A percentile compares a stretch with the other conserved stretches of the same genome.
phyloP scores from a whole-genome alignment of 2,888 invertebrate genomes.

The Antheraea assamensis region DNA sequence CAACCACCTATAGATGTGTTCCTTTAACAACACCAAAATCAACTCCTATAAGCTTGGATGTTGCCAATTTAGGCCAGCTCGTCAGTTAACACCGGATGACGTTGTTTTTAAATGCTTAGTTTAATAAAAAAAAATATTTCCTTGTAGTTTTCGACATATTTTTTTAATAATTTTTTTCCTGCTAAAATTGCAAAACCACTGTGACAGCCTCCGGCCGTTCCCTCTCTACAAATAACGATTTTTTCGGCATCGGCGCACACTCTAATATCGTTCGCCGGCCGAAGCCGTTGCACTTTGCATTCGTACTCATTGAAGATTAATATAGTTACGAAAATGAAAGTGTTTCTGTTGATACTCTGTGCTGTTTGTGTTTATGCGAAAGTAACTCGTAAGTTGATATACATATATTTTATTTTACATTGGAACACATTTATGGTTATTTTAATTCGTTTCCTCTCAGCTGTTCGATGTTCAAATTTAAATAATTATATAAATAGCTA shows the following conservation, averaged over 20 bases:
- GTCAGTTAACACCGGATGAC: no score
- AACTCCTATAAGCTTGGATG: no score
- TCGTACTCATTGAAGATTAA: neutral
- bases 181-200: conserved; percentile 41
- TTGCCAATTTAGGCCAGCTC: no score
- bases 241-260: conserved; percentile 64
- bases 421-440: neutral
- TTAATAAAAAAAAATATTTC: neutral
- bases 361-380: conserved; percentile 55
- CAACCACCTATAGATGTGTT: no score
- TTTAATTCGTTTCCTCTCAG: neutral
- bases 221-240: conserved; percentile 70
- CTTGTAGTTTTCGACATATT: conserved; percentile 15
- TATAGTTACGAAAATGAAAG: conserved; percentile 21
- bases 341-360: conserved; percentile 49
- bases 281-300: conserved; percentile 28
- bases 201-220: conserved; percentile 39
- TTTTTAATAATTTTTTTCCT: conserved; percentile 35
- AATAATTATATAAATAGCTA: neutral
- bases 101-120: no score
- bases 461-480: neutral
- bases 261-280: conserved; percentile 52
- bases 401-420: conserved; percentile 4
- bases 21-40: no score
- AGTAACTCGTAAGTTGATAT: conserved; percentile 66